Evolutionary conservation across 2,888 invertebrate genomes (phyloP), one percentile per base, ranked within the genome.

Genomic region (Melinopterus prodromus): DNA sequence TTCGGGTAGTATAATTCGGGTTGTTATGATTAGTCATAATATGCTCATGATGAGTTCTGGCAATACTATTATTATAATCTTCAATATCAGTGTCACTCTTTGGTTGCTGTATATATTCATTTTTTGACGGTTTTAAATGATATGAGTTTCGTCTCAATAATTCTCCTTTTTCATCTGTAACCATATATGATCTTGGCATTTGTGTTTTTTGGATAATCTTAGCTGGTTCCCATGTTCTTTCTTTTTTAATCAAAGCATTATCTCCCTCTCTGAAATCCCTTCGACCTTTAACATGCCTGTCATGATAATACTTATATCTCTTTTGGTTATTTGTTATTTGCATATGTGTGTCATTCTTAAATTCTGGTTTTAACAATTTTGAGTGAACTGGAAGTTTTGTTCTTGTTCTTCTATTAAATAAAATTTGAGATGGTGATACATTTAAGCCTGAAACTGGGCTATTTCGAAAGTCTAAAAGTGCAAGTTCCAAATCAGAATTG

Each of bases 391-490:
- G 72, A 2, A 72, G 26, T 72, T 72, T 72, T 72, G 72, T 72
- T 72, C 72, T 72, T 72, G 9, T 16, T 16, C 72, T 72, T 72
- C 72, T 72, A 16, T 72, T 72, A 35, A 72, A 72, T 72, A 72
- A 72, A 26, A 72, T 72, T 16, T 72, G 72, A 72, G 26, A 72
- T 72, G 72, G 72, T 26, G 72, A 72, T 12, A 72, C 16, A 72
- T 35, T 35, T 16, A 72, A 72, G 35, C 72, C n/a, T 72, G 16
- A 26, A 72, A 72, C 35, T 72, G 9, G 16, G 16, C 72, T 72
- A 72, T 16, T 72, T 72, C 72, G n/a, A 35, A 72, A 72, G 12
- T 72, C 72, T 16, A 72, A 72, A 12, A 72, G 9, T n/a, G 72
- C 72, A 26, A 72, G 16, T 72, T 72, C 72, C 72, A 72, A n/a